phyloP scores from a whole-genome alignment of 2,888 invertebrate species.

The Cheilosia variabilis region DNA sequence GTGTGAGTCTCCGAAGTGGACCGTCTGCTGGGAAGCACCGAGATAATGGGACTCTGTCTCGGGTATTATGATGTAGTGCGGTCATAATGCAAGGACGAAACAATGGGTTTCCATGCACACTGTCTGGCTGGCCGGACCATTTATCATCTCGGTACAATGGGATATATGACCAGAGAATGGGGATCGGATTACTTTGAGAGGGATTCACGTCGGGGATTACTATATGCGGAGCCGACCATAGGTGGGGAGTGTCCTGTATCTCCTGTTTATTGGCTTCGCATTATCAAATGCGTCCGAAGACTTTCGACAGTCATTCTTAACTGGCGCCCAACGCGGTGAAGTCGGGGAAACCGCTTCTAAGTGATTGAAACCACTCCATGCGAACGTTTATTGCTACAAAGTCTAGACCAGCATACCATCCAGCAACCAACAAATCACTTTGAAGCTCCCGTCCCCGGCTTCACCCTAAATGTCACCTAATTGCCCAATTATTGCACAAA shows the following conservation, averaged over 20 bases:
- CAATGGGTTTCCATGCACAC: slow-evolving; percentile 47
- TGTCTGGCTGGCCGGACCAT: slow-evolving; percentile 10
- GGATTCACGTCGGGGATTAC: background rate
- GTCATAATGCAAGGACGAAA: slow-evolving; percentile 56
- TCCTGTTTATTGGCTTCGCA: too few relatives aligned
- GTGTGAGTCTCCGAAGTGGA: background rate
- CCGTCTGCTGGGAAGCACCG: background rate
- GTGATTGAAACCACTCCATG: too few relatives aligned
- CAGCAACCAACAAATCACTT: slow-evolving; percentile 63
- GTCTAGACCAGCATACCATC: background rate
- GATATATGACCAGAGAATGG: slow-evolving; percentile 19
- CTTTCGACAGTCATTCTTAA: background rate
- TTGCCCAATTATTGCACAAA: slow-evolving; percentile 73
- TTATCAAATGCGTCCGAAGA: background rate
- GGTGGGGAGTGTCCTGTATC: background rate
- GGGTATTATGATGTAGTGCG: slow-evolving; percentile 40
- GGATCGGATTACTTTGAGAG: slow-evolving; percentile 45
- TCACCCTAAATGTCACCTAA: slow-evolving; percentile 71
- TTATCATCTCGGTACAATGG: slow-evolving; percentile 50
- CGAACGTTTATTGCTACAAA: background rate
- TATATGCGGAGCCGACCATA: background rate
- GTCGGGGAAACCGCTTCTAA: too few relatives aligned
- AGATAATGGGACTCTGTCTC: slow-evolving; percentile 17
- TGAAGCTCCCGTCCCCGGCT: slow-evolving; percentile 63
- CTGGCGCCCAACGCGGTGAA: background rate